phyloP scores from a whole-genome alignment of 2,888 invertebrate species.

The Sepiola atlantica region DNA sequence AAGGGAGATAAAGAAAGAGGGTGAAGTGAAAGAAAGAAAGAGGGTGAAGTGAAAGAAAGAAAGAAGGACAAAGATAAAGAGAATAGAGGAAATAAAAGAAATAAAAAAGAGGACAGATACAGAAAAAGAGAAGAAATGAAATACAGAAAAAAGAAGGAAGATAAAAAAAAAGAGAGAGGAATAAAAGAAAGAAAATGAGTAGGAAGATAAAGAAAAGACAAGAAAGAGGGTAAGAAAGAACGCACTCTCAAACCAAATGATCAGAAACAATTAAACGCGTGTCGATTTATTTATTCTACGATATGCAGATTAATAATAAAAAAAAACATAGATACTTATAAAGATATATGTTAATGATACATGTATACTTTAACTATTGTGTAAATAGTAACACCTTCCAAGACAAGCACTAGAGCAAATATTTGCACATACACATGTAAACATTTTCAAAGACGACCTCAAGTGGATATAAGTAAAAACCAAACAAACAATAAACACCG shows the following conservation, averaged over 20 bases:
- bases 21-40: no score
- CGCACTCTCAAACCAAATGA: not conserved
- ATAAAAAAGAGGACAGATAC: no score
- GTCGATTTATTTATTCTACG: not conserved
- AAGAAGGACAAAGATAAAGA: no score
- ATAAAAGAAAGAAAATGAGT: no score
- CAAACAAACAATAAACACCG: not conserved
- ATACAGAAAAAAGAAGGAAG: not conserved
- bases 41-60: no score
- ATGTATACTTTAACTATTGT: not conserved
- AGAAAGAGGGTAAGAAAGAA: not conserved
- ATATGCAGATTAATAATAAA: not conserved
- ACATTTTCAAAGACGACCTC: not conserved
- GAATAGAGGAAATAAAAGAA: no score
- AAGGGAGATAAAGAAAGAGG: no score
- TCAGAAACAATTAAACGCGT: not conserved
- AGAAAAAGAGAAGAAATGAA: not conserved
- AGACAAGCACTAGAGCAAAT: not conserved
- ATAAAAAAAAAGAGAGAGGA: not conserved
- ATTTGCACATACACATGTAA: constrained; percentile 33
- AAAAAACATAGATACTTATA: not conserved
- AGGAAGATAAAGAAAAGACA: not conserved
- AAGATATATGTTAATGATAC: not conserved
- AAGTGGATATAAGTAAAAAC: not conserved
- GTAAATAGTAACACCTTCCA: not conserved